These are phyloP conservation scores for Ametastegia equiseti DNA, from an alignment of 2,888 invertebrate species.

Conservation along the genomic window DNA sequence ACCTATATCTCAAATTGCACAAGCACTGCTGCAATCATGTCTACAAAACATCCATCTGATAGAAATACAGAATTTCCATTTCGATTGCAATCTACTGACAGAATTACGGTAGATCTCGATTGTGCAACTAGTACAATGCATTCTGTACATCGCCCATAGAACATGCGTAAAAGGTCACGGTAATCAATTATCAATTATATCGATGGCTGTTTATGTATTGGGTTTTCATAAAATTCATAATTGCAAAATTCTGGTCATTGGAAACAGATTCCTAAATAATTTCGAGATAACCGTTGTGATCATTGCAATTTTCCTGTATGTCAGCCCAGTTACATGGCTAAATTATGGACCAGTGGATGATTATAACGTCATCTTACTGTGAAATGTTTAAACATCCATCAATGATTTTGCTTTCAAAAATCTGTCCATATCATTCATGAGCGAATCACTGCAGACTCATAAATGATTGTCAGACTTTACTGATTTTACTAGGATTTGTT, in stretches of 20 bases:
- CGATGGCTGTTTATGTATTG: not conserved
- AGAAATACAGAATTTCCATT: constrained; percentile 46
- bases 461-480: not conserved
- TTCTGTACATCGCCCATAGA: not conserved
- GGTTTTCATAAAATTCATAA: not conserved
- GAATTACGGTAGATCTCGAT: constrained; percentile 47
- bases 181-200: constrained; percentile 27
- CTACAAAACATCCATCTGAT: constrained; percentile 42
- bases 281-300: not conserved
- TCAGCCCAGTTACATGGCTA: not conserved
- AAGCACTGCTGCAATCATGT: constrained; percentile 35
- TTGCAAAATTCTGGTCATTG: not conserved
- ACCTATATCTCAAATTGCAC: constrained; percentile 40
- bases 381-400: not conserved
- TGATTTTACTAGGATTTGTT: not conserved
- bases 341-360: not conserved
- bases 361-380: not conserved
- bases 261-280: not conserved
- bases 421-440: not conserved
- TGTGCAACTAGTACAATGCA: constrained; percentile 29
- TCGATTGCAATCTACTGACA: constrained; percentile 46
- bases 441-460: not conserved
- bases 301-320: not conserved
- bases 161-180: not conserved
- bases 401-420: not conserved